Evolutionary conservation across 2,797 vertebrate species (phyloP).

Genomic region (Leucoraja ocellata): DNA sequence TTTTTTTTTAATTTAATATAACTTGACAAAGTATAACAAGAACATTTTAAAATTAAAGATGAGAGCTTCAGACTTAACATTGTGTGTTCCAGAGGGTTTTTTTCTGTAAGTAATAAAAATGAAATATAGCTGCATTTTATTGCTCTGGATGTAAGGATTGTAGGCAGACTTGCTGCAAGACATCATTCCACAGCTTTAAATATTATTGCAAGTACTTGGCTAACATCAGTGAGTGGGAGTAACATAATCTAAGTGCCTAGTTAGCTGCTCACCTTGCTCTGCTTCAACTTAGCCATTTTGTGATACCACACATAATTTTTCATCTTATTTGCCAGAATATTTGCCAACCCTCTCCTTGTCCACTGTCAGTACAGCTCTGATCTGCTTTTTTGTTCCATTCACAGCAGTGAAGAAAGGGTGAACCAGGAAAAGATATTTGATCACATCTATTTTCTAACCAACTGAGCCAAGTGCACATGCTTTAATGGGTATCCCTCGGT

Average conservation of each 20-base stretch:
- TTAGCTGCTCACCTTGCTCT: background rate
- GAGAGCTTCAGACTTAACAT: background rate
- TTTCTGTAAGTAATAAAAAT: background rate
- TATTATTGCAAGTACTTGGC: background rate
- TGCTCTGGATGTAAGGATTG: background rate
- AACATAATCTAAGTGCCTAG: background rate
- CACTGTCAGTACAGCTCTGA: background rate
- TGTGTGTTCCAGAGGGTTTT: too few species aligned
- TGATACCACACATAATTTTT: background rate
- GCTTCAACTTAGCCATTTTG: background rate
- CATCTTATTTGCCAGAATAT: background rate
- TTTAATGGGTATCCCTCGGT: background rate
- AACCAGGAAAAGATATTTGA: background rate
- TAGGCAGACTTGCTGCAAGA: background rate
- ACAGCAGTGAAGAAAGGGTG: background rate
- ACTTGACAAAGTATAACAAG: background rate
- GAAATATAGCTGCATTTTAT: background rate
- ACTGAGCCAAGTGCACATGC: background rate
- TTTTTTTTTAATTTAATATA: background rate
- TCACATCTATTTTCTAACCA: background rate
- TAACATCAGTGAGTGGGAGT: background rate
- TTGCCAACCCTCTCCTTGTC: background rate
- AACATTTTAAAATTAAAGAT: background rate
- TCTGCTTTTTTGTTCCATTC: background rate
- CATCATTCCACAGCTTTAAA: background rate